These are phyloP conservation scores for Cantharis lateralis DNA, from an alignment of 2,888 invertebrate genomes.

Conservation along the genomic window DNA sequence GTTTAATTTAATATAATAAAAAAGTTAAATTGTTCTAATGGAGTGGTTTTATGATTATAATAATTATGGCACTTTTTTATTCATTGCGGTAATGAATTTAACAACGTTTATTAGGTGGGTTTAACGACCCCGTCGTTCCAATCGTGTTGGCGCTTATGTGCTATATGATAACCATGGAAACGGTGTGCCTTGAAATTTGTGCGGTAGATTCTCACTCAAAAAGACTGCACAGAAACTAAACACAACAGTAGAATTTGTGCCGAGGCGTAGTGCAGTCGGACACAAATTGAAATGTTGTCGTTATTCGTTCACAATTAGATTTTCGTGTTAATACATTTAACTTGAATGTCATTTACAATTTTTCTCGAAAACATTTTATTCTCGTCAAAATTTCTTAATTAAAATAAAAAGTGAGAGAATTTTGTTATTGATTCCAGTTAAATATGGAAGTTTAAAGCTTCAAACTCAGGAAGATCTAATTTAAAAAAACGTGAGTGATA, in stretches of 20 bases:
- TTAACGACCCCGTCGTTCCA: neutral
- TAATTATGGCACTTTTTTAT: neutral
- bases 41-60: neutral
- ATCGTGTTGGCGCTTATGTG: neutral
- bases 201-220: neutral
- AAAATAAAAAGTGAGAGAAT: neutral
- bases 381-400: neutral
- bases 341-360: neutral
- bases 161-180: neutral
- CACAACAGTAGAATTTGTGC: constrained; percentile 45
- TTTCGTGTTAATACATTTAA: neutral
- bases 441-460: neutral
- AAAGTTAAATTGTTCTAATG: neutral
- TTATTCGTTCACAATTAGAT: neutral
- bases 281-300: constrained; percentile 32
- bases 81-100: neutral
- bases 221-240: neutral
- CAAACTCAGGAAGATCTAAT: neutral
- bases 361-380: neutral
- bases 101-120: neutral
- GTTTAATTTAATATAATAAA: neutral
- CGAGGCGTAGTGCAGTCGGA: constrained; percentile 51
- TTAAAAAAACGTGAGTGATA: neutral
- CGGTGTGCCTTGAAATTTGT: neutral
- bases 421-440: neutral